Conservation (phyloP, 2,113 vertebrate genomes). For the Thunnus thynnus region DNA sequence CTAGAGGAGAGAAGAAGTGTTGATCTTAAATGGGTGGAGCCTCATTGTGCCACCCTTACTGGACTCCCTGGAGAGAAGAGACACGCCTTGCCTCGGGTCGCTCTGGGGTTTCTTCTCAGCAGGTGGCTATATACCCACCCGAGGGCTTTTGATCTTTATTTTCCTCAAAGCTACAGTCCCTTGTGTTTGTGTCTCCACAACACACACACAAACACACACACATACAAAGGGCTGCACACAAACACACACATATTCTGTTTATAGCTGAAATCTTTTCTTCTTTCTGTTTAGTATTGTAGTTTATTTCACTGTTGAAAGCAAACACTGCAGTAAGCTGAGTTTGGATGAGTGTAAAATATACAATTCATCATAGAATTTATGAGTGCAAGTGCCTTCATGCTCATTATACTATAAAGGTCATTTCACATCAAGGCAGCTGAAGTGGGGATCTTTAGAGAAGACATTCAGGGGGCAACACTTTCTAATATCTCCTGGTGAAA, state of each 20-base stretch:
- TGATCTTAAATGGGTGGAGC: slow-evolving; percentile 40
- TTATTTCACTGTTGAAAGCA: slow-evolving; percentile 16
- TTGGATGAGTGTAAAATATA: slow-evolving; percentile 24
- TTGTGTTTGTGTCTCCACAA: slow-evolving; percentile 36
- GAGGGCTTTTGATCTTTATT: slow-evolving; percentile 53
- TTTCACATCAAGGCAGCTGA: slow-evolving; percentile 30
- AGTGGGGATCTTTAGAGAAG: slow-evolving; percentile 2
- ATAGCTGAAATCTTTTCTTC: slow-evolving; percentile 29
- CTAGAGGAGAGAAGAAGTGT: slow-evolving; percentile 12
- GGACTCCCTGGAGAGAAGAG: slow-evolving; percentile 38
- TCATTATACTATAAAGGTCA: slow-evolving; percentile 27
- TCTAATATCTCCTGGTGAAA: slow-evolving; percentile 30
- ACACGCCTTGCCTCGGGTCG: neutral
- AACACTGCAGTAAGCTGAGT: neutral
- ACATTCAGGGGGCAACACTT: slow-evolving; percentile 1
- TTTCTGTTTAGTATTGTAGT: neutral
- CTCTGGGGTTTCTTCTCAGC: slow-evolving; percentile 36
- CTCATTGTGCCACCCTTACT: neutral
- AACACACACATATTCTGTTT: slow-evolving; percentile 34
- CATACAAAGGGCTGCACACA: slow-evolving; percentile 8
- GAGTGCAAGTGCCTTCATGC: slow-evolving; percentile 13
- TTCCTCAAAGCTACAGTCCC: slow-evolving; percentile 27
- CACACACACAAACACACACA: slow-evolving; percentile 22
- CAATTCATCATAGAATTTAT: slow-evolving; percentile 10
- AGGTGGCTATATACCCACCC: slow-evolving; percentile 33